These are phyloP conservation scores for Microctonus aethiopoides DNA, from an alignment of 2,888 invertebrate species.

Conservation along the genomic window DNA sequence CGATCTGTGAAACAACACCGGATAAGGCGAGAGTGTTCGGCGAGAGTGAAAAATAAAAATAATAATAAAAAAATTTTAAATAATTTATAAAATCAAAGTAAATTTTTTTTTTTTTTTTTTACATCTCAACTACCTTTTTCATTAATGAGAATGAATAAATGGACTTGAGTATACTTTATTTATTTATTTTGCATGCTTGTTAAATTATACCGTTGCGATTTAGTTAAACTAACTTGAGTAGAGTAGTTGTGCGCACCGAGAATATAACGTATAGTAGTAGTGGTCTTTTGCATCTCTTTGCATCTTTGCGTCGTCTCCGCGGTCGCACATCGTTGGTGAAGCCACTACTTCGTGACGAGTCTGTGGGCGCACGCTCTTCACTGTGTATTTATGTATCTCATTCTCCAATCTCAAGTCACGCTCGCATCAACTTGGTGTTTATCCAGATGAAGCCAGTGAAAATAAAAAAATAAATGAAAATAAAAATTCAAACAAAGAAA, in stretches of 20 bases:
- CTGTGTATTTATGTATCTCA: conserved; percentile 34
- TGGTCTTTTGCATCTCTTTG: not conserved
- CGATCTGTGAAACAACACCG: conserved; percentile 44
- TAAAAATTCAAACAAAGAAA: not conserved
- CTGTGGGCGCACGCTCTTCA: conserved; percentile 1
- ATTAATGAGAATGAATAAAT: not conserved
- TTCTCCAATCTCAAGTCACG: conserved; percentile 43
- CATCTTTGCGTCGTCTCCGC: not conserved
- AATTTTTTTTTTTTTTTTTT: not conserved
- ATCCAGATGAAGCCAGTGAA: conserved; percentile 42
- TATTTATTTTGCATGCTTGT: not conserved
- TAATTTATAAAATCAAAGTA: not conserved
- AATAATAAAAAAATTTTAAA: not conserved
- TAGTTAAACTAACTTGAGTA: not conserved
- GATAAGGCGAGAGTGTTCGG: conserved; percentile 41
- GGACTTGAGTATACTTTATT: not conserved
- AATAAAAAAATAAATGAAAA: conserved; percentile 9
- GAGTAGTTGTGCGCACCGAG: not conserved
- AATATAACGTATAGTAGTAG: too few relatives aligned
- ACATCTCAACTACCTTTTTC: not conserved
- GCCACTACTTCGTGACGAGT: conserved; percentile 30
- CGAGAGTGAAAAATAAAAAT: not conserved
- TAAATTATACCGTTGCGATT: not conserved
- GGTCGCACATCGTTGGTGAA: conserved; percentile 1
- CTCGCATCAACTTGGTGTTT: conserved; percentile 43